These are phyloP conservation scores for Scopus umbretta DNA, from an alignment of 2,113 vertebrate genomes.

Conservation along the genomic window DNA sequence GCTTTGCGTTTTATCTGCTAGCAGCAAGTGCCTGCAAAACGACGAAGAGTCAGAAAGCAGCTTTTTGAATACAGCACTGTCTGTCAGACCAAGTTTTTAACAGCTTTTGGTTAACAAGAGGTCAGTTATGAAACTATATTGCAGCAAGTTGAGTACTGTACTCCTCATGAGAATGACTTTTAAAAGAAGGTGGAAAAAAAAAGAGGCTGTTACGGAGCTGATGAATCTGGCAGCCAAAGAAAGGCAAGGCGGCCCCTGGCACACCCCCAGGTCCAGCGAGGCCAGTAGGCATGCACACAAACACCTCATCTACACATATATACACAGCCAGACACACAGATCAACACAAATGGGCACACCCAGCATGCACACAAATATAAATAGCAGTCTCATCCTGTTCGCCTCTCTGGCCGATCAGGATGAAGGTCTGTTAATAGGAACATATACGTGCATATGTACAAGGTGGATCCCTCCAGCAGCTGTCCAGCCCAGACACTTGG, in stretches of 20 bases:
- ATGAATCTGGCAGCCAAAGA: neutral
- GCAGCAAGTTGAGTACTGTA: neutral
- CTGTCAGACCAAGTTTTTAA: neutral
- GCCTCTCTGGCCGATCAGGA: neutral
- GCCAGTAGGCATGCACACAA: neutral
- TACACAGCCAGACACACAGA: neutral
- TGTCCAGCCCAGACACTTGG: neutral
- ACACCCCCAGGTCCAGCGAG: neutral
- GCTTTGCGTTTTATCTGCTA: neutral
- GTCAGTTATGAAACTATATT: neutral
- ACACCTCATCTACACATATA: too few relatives aligned
- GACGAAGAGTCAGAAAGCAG: neutral
- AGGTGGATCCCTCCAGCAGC: neutral
- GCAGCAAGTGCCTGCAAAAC: neutral
- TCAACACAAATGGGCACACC: neutral
- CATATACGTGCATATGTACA: too few relatives aligned
- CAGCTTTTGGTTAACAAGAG: neutral
- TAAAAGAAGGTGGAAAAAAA: neutral
- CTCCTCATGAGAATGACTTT: neutral
- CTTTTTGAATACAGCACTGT: neutral
- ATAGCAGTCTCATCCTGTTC: neutral
- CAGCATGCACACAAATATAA: fast-evolving
- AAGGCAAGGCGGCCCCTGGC: neutral
- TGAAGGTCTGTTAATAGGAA: neutral
- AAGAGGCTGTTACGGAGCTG: neutral